These are phyloP conservation scores for Muscidifurax raptorellus DNA, from an alignment of 1,140 invertebrate species.

Conservation along the genomic window DNA sequence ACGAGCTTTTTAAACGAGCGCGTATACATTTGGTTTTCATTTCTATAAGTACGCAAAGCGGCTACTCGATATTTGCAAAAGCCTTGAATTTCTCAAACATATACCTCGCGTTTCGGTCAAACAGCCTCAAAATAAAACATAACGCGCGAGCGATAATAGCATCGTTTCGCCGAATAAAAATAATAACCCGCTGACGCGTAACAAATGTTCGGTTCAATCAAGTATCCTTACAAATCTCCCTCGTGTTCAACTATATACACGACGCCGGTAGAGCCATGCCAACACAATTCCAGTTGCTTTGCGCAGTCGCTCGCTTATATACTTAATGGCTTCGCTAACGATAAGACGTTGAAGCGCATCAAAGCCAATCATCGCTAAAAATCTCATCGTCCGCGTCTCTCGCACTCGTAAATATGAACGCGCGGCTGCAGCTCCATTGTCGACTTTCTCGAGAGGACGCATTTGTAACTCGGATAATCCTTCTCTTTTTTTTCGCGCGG, in stretches of 20 bases:
- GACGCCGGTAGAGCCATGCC: not conserved
- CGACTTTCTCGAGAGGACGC: not conserved
- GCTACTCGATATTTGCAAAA: too few relatives aligned
- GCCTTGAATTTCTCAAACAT: too few relatives aligned
- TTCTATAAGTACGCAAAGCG: too few relatives aligned
- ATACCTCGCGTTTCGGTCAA: too few relatives aligned
- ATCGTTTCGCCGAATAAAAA: not conserved
- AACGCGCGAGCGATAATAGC: too few relatives aligned
- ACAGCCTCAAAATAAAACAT: too few relatives aligned
- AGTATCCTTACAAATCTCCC: slow-evolving; percentile 3
- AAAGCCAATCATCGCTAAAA: slow-evolving; percentile 25
- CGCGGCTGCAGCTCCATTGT: not conserved
- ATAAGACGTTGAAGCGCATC: slow-evolving; percentile 21
- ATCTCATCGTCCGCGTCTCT: not conserved
- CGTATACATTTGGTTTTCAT: too few relatives aligned
- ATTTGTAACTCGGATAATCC: slow-evolving; percentile 2
- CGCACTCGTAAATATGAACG: not conserved
- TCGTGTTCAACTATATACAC: not conserved
- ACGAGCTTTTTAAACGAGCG: too few relatives aligned
- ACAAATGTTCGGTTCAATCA: slow-evolving; percentile 30
- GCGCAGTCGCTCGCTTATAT: not conserved
- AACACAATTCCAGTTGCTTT: not conserved
- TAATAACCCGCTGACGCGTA: not conserved
- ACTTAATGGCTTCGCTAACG: not conserved
- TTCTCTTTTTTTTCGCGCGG: slow-evolving; percentile 6